Conservation (phyloP, 2,888 invertebrate genomes). For the Chrysomela aeneicollis region DNA sequence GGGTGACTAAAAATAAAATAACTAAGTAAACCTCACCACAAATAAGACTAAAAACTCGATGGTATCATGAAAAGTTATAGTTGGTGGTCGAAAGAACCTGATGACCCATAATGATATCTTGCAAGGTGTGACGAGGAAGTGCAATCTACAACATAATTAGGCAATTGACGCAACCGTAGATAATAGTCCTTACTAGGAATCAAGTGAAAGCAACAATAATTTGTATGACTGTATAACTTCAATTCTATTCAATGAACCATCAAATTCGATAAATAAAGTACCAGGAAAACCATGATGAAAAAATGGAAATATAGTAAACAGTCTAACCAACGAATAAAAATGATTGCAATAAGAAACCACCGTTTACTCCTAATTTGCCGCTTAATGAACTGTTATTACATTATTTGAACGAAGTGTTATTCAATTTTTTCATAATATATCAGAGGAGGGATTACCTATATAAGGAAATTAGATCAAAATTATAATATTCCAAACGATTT, state of each 20-base stretch:
- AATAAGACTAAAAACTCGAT: not conserved
- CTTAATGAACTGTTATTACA: slow-evolving; percentile 44
- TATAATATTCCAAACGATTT: not conserved
- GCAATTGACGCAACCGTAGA: slow-evolving; percentile 6
- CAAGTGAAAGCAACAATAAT: slow-evolving; percentile 35
- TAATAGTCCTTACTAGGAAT: slow-evolving; percentile 20
- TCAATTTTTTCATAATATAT: slow-evolving; percentile 34
- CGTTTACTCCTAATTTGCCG: slow-evolving; percentile 46
- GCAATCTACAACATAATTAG: slow-evolving; percentile 7
- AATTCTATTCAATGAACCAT: slow-evolving; percentile 39
- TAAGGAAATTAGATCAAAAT: slow-evolving; percentile 26
- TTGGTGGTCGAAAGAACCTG: slow-evolving; percentile 2
- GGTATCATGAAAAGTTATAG: not conserved
- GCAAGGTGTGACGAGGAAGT: slow-evolving; percentile 19
- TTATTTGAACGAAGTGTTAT: slow-evolving; percentile 36
- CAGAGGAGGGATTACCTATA: slow-evolving; percentile 34
- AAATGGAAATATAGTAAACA: slow-evolving; percentile 26
- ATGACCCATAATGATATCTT: slow-evolving; percentile 9
- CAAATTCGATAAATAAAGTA: slow-evolving; percentile 44
- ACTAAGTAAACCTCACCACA: not conserved
- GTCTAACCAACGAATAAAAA: slow-evolving; percentile 32
- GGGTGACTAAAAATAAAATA: no score
- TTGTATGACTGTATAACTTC: slow-evolving; percentile 31
- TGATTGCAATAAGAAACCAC: slow-evolving; percentile 39
- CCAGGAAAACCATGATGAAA: slow-evolving; percentile 39